Conservation (phyloP, 2,113 vertebrate genomes). For the Nesoenas mayeri region DNA sequence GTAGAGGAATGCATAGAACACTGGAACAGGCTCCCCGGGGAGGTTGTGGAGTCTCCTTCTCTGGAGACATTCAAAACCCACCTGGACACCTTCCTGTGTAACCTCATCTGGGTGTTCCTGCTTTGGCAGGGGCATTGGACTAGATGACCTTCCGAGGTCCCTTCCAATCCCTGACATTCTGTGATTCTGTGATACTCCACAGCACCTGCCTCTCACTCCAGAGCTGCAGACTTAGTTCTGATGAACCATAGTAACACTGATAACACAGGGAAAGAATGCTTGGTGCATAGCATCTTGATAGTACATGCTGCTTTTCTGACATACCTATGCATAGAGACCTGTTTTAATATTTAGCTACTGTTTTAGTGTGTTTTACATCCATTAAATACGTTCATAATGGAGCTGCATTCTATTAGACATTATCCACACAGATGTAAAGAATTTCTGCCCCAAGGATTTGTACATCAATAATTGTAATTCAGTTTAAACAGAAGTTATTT, state of each 20-base stretch:
- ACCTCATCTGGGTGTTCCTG: too few relatives aligned
- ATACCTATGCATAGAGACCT: not conserved
- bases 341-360: not conserved
- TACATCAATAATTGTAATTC: not conserved
- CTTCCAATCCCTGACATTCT: too few relatives aligned
- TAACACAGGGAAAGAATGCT: accelerated
- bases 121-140: too few relatives aligned
- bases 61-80: too few relatives aligned
- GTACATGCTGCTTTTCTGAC: not conserved
- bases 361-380: not conserved
- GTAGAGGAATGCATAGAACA: not conserved
- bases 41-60: too few relatives aligned
- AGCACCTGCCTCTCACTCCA: not conserved
- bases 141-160: too few relatives aligned
- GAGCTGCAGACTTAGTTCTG: not conserved
- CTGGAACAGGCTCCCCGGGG: too few relatives aligned
- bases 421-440: not conserved
- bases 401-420: not conserved
- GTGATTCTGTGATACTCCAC: too few relatives aligned
- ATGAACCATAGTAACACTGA: not conserved
- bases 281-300: not conserved
- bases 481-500: not conserved
- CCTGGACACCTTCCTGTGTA: too few relatives aligned
- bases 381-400: not conserved
- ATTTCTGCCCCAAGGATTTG: not conserved